phyloP scores from a whole-genome alignment of 92 coral and sea anemone genomes.

The Epizoanthus fatuus region DNA sequence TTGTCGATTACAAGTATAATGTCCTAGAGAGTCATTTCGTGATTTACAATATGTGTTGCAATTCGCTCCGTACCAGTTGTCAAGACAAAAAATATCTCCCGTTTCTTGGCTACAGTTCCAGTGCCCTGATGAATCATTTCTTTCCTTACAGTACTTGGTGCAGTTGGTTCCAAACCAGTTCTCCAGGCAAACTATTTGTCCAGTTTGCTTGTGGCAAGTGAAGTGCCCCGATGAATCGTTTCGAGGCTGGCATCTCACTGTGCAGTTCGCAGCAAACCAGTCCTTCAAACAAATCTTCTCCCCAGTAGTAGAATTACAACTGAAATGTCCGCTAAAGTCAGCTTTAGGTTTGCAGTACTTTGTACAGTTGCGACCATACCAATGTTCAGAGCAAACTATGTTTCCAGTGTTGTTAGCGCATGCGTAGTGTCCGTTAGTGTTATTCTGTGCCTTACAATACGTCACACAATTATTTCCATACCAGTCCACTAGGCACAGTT shows the following conservation, averaged over 20 bases:
- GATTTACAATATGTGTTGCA: constrained; percentile 41
- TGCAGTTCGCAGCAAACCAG: constrained; percentile 54
- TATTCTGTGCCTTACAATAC: constrained; percentile 66
- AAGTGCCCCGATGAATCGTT: constrained; percentile 54
- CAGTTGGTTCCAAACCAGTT: constrained; percentile 70
- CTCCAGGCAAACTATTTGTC: constrained; percentile 46
- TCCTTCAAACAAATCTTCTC: constrained; percentile 46
- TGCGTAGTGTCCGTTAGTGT: constrained; percentile 59
- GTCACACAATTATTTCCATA: constrained; percentile 70
- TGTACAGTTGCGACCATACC: constrained; percentile 50
- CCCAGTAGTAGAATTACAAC: constrained; percentile 45
- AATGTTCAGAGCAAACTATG: constrained; percentile 37
- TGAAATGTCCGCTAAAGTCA: constrained; percentile 44
- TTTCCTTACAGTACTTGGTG: constrained; percentile 37
- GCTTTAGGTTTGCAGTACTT: constrained; percentile 33
- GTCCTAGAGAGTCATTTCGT: constrained; percentile 26
- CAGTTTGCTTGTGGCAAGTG: constrained; percentile 45
- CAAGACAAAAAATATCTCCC: constrained; percentile 49
- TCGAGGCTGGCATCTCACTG: constrained; percentile 48
- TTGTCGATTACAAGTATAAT: constrained; percentile 24
- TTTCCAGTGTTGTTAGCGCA: constrained; percentile 55
- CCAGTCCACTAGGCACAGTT: constrained; percentile 71
- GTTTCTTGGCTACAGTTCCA: constrained; percentile 44
- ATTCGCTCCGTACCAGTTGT: constrained; percentile 57
- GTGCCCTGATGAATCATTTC: constrained; percentile 42